These are phyloP conservation scores for Melinopterus prodromus DNA, from an alignment of 2,888 invertebrate genomes.

Conservation along the genomic window DNA sequence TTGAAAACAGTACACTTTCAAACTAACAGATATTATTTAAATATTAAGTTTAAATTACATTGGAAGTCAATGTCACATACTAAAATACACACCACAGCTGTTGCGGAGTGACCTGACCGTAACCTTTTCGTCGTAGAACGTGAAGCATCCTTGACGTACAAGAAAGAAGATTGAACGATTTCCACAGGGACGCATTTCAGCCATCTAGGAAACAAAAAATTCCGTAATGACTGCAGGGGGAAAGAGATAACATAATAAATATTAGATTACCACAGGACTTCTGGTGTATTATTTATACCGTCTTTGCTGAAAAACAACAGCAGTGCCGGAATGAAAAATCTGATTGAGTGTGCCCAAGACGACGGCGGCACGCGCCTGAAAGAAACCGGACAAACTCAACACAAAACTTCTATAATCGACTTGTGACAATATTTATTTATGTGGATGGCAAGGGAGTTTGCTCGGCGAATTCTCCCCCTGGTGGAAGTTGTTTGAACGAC, in stretches of 20 bases:
- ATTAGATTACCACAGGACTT: neutral
- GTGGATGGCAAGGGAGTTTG: constrained; percentile 27
- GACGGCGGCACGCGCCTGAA: neutral
- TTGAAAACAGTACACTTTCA: too few species aligned
- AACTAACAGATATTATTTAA: too few species aligned
- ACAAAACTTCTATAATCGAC: constrained; percentile 40
- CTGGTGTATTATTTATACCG: neutral
- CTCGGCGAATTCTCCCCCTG: neutral
- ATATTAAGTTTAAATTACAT: too few species aligned
- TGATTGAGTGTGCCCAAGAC: constrained; percentile 35
- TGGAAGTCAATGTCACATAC: too few species aligned
- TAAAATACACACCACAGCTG: too few species aligned
- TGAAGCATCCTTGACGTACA: neutral
- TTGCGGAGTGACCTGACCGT: neutral
- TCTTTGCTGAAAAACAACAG: constrained; percentile 33
- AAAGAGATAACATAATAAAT: neutral
- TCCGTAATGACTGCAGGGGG: neutral
- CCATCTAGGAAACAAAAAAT: neutral
- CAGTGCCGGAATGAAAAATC: constrained; percentile 34
- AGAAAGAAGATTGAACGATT: neutral
- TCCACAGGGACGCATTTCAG: neutral
- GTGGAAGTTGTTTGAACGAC: neutral
- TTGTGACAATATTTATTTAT: constrained; percentile 43
- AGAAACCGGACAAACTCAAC: neutral
- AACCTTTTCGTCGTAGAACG: neutral